phyloP scores from a whole-genome alignment of 1,140 invertebrate species.

The Pomacea maculata region DNA sequence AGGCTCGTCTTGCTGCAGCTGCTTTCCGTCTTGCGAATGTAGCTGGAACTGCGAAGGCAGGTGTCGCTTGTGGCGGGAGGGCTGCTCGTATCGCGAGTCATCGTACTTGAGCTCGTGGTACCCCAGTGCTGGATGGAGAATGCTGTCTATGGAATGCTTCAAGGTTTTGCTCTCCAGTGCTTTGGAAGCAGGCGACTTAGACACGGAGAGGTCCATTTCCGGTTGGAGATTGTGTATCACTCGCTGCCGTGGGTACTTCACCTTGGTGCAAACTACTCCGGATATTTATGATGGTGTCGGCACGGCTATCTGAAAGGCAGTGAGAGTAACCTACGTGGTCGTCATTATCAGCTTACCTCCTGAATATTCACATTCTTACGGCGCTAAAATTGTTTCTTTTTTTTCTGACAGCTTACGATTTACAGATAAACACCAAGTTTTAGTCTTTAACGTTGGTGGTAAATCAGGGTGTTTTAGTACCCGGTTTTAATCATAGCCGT shows the following conservation, averaged over 20 bases:
- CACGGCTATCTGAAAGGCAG: background rate
- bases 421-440: too few species aligned
- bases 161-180: background rate
- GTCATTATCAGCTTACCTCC: background rate
- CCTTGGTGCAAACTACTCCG: background rate
- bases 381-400: background rate
- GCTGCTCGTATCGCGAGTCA: background rate
- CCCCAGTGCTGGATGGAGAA: background rate
- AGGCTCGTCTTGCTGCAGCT: slow-evolving; percentile 7
- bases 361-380: background rate
- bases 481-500: too few species aligned
- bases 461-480: too few species aligned
- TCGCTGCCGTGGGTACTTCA: background rate
- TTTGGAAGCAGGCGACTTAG: background rate
- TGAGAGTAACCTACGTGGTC: background rate
- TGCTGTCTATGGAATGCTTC: slow-evolving; percentile 22
- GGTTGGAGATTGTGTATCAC: background rate
- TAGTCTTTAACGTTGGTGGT: too few species aligned
- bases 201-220: slow-evolving; percentile 7
- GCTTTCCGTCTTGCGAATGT: background rate
- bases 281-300: background rate
- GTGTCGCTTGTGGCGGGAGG: background rate
- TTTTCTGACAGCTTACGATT: too few species aligned
- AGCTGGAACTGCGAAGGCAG: background rate
- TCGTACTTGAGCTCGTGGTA: background rate